phyloP scores from a whole-genome alignment of 2,888 invertebrate genomes.

The Metacarcinus magister region DNA sequence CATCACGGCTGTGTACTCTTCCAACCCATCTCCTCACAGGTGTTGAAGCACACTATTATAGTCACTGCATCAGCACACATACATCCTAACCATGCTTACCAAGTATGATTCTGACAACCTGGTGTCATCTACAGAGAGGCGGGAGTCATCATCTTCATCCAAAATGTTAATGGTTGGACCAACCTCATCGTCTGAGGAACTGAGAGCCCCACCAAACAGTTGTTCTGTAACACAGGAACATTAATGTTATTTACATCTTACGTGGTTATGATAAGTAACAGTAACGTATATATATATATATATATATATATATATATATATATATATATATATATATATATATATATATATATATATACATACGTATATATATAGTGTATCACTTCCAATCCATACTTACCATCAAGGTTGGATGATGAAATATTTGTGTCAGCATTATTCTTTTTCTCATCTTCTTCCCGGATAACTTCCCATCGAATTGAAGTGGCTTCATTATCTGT shows the following conservation, averaged over 20 bases:
- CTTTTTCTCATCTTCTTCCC: constrained; percentile 89
- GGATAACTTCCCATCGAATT: constrained; percentile 94
- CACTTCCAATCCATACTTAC: constrained; percentile 49
- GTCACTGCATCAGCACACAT: background rate
- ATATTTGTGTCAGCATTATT: constrained; percentile 70
- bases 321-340: constrained; percentile 47
- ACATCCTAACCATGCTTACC: constrained; percentile 54
- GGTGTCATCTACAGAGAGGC: constrained; percentile 80
- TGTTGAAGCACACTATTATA: background rate
- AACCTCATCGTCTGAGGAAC: constrained; percentile 80
- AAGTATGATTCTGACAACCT: constrained; percentile 75
- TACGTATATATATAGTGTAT: background rate
- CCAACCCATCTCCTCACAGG: background rate
- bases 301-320: constrained; percentile 53
- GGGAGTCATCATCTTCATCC: constrained; percentile 82
- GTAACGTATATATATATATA: background rate
- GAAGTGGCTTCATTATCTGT: constrained; percentile 96
- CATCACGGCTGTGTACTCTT: background rate
- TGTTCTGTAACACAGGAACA: constrained; percentile 68
- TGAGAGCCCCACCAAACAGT: constrained; percentile 80
- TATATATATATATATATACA: constrained; percentile 15
- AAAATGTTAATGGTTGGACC: constrained; percentile 81
- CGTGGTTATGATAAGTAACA: background rate
- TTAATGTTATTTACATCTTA: background rate
- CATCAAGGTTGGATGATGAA: constrained; percentile 78